Percentiles rank a stretch among this genome's conserved stretches.
phyloP scores from a whole-genome alignment of 2,888 invertebrate genomes.

The Nomada ruficornis region DNA sequence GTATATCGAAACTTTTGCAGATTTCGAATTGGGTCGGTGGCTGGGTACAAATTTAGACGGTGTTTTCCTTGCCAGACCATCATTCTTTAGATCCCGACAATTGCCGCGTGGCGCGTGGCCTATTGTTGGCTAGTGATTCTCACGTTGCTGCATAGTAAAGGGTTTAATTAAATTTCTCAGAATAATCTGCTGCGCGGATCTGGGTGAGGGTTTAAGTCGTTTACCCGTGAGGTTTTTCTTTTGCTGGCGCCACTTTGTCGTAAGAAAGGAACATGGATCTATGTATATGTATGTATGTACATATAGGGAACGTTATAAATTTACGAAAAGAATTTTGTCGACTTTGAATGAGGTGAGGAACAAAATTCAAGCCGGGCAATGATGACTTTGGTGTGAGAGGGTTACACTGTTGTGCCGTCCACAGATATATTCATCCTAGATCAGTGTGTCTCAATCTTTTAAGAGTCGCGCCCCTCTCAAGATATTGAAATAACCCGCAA shows the following conservation, averaged over 20 bases:
- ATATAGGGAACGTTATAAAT: background rate
- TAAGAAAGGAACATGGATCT: background rate
- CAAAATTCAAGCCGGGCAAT: too few species aligned
- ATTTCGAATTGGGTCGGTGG: conserved; percentile 52
- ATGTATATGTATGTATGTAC: background rate
- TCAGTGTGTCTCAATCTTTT: too few species aligned
- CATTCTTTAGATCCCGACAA: conserved; percentile 29
- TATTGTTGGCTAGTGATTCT: conserved; percentile 30
- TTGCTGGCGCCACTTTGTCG: background rate
- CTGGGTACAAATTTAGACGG: conserved; percentile 54
- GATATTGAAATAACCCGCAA: too few species aligned
- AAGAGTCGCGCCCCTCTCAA: too few species aligned
- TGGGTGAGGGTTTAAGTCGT: conserved; percentile 7
- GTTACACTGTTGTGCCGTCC: too few species aligned
- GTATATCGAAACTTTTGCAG: background rate
- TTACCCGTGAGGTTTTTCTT: background rate
- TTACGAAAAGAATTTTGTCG: too few species aligned
- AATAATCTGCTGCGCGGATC: conserved; percentile 23
- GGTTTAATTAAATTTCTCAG: conserved; percentile 29
- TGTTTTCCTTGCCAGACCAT: conserved; percentile 50
- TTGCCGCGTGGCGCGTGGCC: conserved; percentile 26
- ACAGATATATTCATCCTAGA: too few species aligned
- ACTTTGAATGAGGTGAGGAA: too few species aligned
- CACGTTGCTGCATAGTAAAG: conserved; percentile 3
- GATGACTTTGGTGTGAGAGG: too few species aligned